Percentiles rank a stretch among this genome's conserved stretches.
phyloP scores from a whole-genome alignment of 2,797 vertebrate genomes.

The Chaunax sp. region DNA sequence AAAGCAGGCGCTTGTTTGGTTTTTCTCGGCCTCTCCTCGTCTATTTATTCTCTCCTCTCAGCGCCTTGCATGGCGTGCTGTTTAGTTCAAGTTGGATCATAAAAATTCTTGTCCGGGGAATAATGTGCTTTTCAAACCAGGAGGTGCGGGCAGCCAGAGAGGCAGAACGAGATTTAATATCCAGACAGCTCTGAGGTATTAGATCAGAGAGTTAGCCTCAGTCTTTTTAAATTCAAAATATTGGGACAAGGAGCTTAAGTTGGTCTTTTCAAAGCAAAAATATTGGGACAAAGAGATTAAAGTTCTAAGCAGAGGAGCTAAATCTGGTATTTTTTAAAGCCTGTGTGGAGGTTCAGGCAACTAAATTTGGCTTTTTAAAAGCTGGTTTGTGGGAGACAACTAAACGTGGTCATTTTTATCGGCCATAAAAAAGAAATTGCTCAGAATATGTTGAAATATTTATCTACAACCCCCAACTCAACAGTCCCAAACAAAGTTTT shows the following conservation, averaged over 20 bases:
- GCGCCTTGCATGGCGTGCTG: conserved; percentile 59
- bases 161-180: conserved; percentile 39
- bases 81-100: conserved; percentile 64
- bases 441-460: not conserved
- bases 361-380: conserved; percentile 24
- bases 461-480: not conserved
- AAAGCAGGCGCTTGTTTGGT: conserved; percentile 63
- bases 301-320: conserved; percentile 17
- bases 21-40: conserved; percentile 56
- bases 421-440: not conserved
- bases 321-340: conserved; percentile 35
- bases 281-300: conserved; percentile 58
- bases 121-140: conserved; percentile 66
- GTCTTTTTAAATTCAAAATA: conserved; percentile 57
- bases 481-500: not conserved
- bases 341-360: not conserved
- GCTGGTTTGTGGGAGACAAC: not conserved
- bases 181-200: conserved; percentile 30
- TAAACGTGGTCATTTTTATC: conserved; percentile 24
- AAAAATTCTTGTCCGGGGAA: conserved; percentile 68
- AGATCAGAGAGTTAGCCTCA: conserved; percentile 37
- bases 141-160: conserved; percentile 39
- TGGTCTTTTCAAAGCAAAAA: conserved; percentile 54
- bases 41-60: conserved; percentile 70
- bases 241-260: conserved; percentile 61